A percentile compares a stretch with the other conserved stretches of the same genome.
These are phyloP conservation scores for Eclectus roratus DNA, from an alignment of 2,113 vertebrate species.

Conservation along the genomic window DNA sequence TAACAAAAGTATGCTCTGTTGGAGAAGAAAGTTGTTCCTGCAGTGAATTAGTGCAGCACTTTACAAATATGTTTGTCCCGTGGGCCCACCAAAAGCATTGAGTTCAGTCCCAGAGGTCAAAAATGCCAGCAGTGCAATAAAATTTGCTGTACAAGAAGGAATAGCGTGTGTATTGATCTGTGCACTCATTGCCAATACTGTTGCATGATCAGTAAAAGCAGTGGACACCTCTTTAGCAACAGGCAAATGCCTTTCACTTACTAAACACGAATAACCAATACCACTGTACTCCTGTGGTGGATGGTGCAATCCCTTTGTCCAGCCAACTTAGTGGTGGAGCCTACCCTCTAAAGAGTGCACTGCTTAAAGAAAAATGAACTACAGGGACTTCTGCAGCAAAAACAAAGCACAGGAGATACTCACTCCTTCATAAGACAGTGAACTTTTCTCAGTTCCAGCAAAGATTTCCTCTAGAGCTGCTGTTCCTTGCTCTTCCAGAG, in stretches of 20 bases:
- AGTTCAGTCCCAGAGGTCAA: not conserved
- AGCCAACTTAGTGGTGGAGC: not conserved
- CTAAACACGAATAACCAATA: not conserved
- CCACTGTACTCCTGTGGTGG: not conserved
- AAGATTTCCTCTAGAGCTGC: not conserved
- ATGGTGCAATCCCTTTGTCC: not conserved
- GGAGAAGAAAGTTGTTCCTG: not conserved
- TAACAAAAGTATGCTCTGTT: not conserved
- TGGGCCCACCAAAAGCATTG: not conserved
- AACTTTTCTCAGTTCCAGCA: not conserved
- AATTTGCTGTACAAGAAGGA: not conserved
- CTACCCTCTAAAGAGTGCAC: not conserved
- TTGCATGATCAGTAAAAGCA: not conserved
- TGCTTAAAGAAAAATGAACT: not conserved
- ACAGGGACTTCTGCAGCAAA: not conserved
- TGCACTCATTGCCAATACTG: not conserved
- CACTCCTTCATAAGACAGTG: not conserved
- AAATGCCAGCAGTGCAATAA: slow-evolving; percentile 14
- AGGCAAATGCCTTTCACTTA: not conserved
- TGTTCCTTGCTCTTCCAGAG: not conserved
- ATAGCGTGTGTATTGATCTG: not conserved
- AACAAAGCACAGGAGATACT: not conserved
- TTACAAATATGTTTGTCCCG: not conserved
- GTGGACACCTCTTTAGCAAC: not conserved
- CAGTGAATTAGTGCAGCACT: not conserved